phyloP scores from a whole-genome alignment of 2,797 vertebrate genomes.

The Clarias fuscus region DNA sequence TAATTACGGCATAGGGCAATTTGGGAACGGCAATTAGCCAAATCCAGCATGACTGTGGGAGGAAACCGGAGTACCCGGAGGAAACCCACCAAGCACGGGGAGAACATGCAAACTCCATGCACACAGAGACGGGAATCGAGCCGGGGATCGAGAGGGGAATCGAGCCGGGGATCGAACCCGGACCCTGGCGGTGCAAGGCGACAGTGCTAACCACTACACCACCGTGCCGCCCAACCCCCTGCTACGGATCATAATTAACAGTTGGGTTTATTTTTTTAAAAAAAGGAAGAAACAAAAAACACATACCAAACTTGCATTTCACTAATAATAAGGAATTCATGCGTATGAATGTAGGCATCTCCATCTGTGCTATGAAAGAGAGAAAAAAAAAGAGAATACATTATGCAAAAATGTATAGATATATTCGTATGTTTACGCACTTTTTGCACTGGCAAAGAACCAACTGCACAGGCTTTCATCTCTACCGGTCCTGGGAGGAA shows the following conservation, averaged over 20 bases:
- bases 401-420: background rate
- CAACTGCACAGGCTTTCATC: background rate
- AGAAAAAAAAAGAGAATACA: background rate
- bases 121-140: too few species aligned
- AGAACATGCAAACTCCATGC: too few species aligned
- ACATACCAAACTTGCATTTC: background rate
- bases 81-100: too few species aligned
- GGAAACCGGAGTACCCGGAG: too few species aligned
- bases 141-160: too few species aligned
- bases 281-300: too few species aligned
- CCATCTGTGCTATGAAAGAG: background rate
- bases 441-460: background rate
- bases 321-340: background rate
- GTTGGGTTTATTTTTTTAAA: background rate
- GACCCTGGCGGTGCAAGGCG: too few species aligned
- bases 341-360: background rate
- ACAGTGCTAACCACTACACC: too few species aligned
- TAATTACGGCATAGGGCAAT: too few species aligned
- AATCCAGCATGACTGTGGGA: too few species aligned
- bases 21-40: too few species aligned
- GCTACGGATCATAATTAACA: background rate
- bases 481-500: background rate
- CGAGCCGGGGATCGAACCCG: too few species aligned
- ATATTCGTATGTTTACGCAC: constrained; percentile 5
- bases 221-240: background rate